These are phyloP conservation scores for Sapajus apella DNA, from an alignment of 2,113 vertebrate species.

Conservation along the genomic window DNA sequence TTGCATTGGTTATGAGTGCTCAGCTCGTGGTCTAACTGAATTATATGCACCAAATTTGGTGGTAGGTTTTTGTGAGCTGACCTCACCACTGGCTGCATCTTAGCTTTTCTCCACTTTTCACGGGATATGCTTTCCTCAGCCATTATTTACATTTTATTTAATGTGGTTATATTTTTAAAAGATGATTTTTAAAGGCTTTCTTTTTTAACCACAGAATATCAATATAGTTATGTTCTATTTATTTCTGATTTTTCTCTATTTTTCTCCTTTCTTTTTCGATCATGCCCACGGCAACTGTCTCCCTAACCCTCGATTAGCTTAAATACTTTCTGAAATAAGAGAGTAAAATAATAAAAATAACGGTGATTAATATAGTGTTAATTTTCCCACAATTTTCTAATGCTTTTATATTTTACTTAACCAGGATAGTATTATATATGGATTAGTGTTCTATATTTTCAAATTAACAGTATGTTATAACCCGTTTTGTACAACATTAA, in stretches of 20 bases:
- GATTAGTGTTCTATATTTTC: background rate
- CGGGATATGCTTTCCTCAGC: background rate
- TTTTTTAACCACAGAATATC: constrained; percentile 51
- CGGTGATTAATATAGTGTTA: background rate
- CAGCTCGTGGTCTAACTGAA: background rate
- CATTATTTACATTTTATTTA: background rate
- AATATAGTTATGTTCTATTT: constrained; percentile 68
- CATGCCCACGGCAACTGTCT: constrained; percentile 69
- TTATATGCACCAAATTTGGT: background rate
- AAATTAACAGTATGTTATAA: background rate
- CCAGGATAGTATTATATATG: background rate
- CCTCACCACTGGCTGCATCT: background rate
- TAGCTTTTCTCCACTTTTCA: background rate
- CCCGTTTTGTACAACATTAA: background rate
- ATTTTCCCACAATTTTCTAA: background rate
- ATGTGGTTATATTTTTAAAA: background rate
- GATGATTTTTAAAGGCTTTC: constrained; percentile 30
- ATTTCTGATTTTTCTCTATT: constrained; percentile 61
- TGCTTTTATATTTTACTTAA: background rate
- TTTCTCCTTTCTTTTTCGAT: constrained; percentile 67
- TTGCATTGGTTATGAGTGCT: background rate
- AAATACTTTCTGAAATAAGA: constrained; percentile 28
- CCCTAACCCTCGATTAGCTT: constrained; percentile 47
- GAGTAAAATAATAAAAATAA: background rate
- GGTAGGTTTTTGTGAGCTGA: background rate